Evolutionary conservation across 2,888 invertebrate genomes (phyloP), one percentile per base, ranked within the genome.

Genomic region (Leucophenga montana): DNA sequence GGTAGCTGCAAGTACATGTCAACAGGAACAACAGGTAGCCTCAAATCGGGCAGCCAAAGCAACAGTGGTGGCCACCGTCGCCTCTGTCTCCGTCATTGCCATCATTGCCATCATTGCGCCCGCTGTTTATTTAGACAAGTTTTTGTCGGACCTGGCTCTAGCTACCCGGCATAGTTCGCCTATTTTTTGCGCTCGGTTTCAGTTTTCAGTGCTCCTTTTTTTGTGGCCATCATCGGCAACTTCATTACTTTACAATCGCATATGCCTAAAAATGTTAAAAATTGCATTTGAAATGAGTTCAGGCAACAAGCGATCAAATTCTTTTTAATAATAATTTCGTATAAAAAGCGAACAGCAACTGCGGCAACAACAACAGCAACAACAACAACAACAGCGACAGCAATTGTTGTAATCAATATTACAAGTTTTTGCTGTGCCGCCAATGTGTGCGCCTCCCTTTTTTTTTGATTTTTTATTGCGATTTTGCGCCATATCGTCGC

Each of bases 171-270:
- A 56, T 59, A 59, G 33, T 18, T n/a, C 50, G 18, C 50, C 50
- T 39, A 16, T 53, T 56, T 56, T 61, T 18, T 18, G 62, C 20
- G 16, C 33, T 48, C 56, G 33, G 69, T 39, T 66, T 33, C 31
- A 76, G 16, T 71, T 33, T 66, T 64, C 54, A 59, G 68, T 73
- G 67, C 39, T 66, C 73, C n/a, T 69, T 72, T 77, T 74, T 80
- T 13, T 44, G 11, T 46, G 33, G n/a, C n/a, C 14, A 80, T 82
- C 82, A 79, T 79, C 84, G 82, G 82, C 84, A 84, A 84, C 81
- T 81, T 81, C 84, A 81, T 84, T 81, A 81, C 75, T 79, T 84
- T 84, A 79, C 81, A 82, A 84, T 77, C 53, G 80, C 81, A 82
- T 83, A 80, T 82, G 74, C 74, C 66, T 50, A 48, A 65, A 59